Conservation (phyloP, 1,140 invertebrate genomes). For the Drosophila obscura region DNA sequence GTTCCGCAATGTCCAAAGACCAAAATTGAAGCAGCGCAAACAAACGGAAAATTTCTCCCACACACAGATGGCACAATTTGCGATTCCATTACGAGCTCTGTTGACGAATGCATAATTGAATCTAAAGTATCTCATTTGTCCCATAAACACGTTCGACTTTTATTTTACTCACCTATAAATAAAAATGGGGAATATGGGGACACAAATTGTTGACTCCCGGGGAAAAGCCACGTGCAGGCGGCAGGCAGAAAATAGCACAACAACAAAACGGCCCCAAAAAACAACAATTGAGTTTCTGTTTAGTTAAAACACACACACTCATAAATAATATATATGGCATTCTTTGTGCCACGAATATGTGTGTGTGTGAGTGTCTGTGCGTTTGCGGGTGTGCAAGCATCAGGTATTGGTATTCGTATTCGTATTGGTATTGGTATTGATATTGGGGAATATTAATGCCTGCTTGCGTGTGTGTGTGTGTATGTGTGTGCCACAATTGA, state of each 20-base stretch:
- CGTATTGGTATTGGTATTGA: neutral
- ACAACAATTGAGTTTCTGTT: conserved; percentile 76
- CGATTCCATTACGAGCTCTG: conserved; percentile 53
- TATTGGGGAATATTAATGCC: conserved; percentile 36
- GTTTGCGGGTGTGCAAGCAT: neutral
- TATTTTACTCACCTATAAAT: conserved; percentile 61
- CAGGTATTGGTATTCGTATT: conserved; percentile 26
- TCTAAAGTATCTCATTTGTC: conserved; percentile 76
- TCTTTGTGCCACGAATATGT: conserved; percentile 2
- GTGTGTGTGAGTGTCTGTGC: conserved; percentile 9
- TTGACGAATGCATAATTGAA: conserved; percentile 74
- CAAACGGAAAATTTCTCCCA: conserved; percentile 28
- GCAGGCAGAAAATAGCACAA: conserved; percentile 38
- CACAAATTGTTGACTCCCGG: conserved; percentile 38
- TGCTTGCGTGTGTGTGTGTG: neutral
- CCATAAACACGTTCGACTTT: conserved; percentile 73
- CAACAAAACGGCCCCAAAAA: conserved; percentile 41
- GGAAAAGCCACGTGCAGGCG: conserved; percentile 57
- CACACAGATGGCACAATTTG: conserved; percentile 39
- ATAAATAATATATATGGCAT: conserved; percentile 53
- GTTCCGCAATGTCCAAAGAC: neutral
- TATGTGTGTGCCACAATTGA: conserved; percentile 53
- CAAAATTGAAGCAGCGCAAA: conserved; percentile 15
- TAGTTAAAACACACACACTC: conserved; percentile 67
- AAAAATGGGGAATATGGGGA: conserved; percentile 42